These are phyloP conservation scores for Alcis repandata DNA, from an alignment of 2,888 invertebrate species.

Conservation along the genomic window DNA sequence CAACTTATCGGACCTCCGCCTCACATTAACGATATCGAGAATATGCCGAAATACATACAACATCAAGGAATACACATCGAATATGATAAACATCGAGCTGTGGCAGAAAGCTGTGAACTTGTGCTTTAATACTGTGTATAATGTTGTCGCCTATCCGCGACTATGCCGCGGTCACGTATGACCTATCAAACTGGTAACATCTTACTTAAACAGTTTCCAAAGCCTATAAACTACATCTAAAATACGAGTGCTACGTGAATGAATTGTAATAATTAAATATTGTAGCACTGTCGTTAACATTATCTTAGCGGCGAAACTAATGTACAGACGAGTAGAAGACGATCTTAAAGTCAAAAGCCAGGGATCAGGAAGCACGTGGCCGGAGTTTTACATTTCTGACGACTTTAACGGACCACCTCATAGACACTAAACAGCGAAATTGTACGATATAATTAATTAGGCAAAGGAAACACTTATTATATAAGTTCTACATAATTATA, in stretches of 20 bases:
- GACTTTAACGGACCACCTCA: conserved; percentile 66
- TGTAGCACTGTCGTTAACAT: conserved; percentile 49
- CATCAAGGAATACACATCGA: conserved; percentile 52
- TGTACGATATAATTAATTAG: conserved; percentile 83
- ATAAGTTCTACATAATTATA: conserved; percentile 73
- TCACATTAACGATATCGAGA: conserved; percentile 52
- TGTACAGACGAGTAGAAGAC: conserved; percentile 61
- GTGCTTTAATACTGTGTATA: conserved; percentile 65
- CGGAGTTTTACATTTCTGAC: conserved; percentile 67
- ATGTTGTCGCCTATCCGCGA: conserved; percentile 25
- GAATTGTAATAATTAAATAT: conserved; percentile 83
- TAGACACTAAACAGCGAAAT: conserved; percentile 71
- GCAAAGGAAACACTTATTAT: conserved; percentile 83
- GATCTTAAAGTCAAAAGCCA: conserved; percentile 46
- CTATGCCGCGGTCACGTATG: conserved; percentile 34
- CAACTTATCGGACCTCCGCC: conserved; percentile 57
- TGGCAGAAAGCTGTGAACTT: conserved; percentile 52
- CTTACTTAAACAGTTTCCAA: conserved; percentile 72
- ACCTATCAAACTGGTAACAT: conserved; percentile 69
- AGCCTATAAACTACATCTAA: conserved; percentile 79
- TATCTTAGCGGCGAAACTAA: conserved; percentile 76
- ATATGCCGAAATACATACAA: conserved; percentile 52
- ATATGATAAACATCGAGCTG: conserved; percentile 56
- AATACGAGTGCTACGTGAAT: conserved; percentile 73
- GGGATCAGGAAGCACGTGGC: conserved; percentile 73